Evolutionary conservation across 2,113 vertebrate genomes (phyloP).

Genomic region (Caloenas nicobarica): DNA sequence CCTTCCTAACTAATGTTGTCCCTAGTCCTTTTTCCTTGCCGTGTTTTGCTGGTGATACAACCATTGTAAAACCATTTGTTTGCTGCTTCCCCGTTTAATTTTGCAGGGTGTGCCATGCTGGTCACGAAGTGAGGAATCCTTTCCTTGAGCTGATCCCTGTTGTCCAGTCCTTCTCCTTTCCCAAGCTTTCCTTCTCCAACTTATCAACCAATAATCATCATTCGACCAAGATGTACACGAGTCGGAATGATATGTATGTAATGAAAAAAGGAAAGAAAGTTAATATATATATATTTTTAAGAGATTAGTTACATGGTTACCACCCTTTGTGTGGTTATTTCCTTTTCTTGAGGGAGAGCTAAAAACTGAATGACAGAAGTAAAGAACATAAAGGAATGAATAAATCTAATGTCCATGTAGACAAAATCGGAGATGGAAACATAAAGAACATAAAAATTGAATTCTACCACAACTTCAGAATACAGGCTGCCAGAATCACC

Average conservation of each 20-base stretch:
- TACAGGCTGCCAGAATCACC: constrained; percentile 26
- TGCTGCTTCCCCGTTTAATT: not conserved
- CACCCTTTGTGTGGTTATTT: not conserved
- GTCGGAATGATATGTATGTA: not conserved
- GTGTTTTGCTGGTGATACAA: not conserved
- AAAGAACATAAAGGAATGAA: constrained; percentile 1
- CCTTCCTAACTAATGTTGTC: not conserved
- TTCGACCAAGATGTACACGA: not conserved
- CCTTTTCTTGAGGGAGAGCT: not conserved
- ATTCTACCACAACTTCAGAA: constrained; percentile 46
- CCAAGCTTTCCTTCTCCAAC: not conserved
- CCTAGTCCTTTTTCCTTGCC: not conserved
- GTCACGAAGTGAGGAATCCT: not conserved
- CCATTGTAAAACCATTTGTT: not conserved
- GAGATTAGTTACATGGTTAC: not conserved
- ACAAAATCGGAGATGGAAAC: not conserved
- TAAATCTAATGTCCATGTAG: not conserved
- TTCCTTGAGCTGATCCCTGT: not conserved
- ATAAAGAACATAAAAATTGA: constrained; percentile 30
- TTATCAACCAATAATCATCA: not conserved
- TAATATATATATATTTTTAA: not conserved
- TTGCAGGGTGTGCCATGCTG: not conserved
- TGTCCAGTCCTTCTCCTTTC: not conserved
- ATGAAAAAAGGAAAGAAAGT: not conserved
- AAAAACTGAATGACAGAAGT: not conserved